These are phyloP conservation scores for Rhagoletis zephyria DNA, from an alignment of 1,140 invertebrate genomes.

Conservation along the genomic window DNA sequence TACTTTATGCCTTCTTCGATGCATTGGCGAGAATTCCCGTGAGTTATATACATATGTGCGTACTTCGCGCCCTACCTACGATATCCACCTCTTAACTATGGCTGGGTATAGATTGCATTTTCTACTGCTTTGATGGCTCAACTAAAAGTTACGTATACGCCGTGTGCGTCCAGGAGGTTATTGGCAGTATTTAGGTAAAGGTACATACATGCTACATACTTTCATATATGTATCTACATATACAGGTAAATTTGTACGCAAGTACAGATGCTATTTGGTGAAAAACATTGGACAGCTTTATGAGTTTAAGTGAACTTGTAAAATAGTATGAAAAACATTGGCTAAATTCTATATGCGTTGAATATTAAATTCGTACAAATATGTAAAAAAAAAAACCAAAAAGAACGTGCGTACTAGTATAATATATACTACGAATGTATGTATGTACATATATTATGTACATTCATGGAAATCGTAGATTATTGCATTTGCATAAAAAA, in stretches of 20 bases:
- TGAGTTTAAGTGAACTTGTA: not conserved
- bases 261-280: too few relatives aligned
- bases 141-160: conserved; percentile 22
- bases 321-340: too few relatives aligned
- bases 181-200: too few relatives aligned
- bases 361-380: too few relatives aligned
- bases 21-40: not conserved
- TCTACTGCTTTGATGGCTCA: not conserved
- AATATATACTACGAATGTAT: not conserved
- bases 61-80: not conserved
- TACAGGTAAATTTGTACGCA: too few relatives aligned
- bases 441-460: not conserved
- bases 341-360: not conserved
- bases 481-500: not conserved
- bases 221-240: too few relatives aligned
- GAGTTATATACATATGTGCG: not conserved
- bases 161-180: not conserved
- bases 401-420: too few relatives aligned
- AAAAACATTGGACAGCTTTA: not conserved
- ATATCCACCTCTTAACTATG: not conserved
- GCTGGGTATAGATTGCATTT: not conserved
- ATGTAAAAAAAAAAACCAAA: too few relatives aligned
- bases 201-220: too few relatives aligned
- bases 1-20: not conserved
- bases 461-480: not conserved